Evolutionary conservation across 2,113 vertebrate species (phyloP).

Genomic region (Callopanchax toddi): DNA sequence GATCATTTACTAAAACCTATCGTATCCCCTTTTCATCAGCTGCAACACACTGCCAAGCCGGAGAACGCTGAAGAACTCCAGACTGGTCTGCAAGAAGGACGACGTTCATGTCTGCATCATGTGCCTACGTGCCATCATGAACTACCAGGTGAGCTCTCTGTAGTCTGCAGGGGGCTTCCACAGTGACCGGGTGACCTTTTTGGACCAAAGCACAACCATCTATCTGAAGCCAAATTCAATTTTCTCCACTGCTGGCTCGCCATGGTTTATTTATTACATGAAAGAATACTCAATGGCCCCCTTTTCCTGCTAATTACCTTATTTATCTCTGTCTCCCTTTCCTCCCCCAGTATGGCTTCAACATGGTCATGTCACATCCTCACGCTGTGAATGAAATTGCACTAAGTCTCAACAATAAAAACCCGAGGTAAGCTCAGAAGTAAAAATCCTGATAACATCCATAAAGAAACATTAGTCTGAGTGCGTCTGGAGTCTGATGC

Average conservation of each 20-base stretch:
- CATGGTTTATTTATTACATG: slow-evolving; percentile 40
- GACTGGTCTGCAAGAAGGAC: slow-evolving; percentile 96
- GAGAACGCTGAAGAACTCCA: slow-evolving; percentile 92
- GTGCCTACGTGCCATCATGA: slow-evolving; percentile 96
- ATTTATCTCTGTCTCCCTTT: slow-evolving; percentile 42
- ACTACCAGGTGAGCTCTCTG: slow-evolving; percentile 89
- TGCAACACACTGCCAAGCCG: slow-evolving; percentile 91
- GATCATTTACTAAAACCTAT: no score
- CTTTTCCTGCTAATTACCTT: slow-evolving; percentile 29
- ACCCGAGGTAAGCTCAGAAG: slow-evolving; percentile 83
- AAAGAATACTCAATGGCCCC: slow-evolving; percentile 22
- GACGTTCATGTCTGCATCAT: slow-evolving; percentile 97
- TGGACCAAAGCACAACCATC: slow-evolving; percentile 20
- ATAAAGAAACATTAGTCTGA: slow-evolving; percentile 3
- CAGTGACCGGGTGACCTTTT: slow-evolving; percentile 3
- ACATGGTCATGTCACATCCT: slow-evolving; percentile 97
- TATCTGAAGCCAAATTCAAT: slow-evolving; percentile 34
- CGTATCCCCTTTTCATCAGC: slow-evolving; percentile 62
- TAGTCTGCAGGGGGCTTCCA: background rate
- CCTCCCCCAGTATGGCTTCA: slow-evolving; percentile 91
- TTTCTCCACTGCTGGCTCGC: slow-evolving; percentile 27
- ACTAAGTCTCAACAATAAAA: slow-evolving; percentile 98
- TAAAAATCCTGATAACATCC: background rate
- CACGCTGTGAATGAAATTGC: slow-evolving; percentile 98
- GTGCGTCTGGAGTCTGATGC: slow-evolving; percentile 46